phyloP scores from a whole-genome alignment of 2,888 invertebrate species.

The Calephelis perditalis region DNA sequence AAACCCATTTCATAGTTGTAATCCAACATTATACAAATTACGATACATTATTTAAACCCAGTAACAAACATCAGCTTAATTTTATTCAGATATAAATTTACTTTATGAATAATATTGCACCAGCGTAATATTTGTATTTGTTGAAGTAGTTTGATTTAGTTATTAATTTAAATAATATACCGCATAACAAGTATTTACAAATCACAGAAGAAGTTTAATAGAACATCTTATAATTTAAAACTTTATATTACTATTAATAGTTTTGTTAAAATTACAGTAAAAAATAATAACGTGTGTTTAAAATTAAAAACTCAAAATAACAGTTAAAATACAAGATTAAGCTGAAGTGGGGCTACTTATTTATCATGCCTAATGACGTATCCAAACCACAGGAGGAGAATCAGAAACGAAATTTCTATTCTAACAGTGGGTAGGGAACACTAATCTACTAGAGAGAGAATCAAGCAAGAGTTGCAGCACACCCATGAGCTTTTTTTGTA shows the following conservation, averaged over 20 bases:
- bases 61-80: neutral
- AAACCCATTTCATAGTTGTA: neutral
- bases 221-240: neutral
- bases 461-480: conserved; percentile 34
- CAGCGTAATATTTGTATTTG: no score
- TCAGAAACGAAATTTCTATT: conserved; percentile 6
- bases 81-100: no score
- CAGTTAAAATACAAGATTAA: conserved; percentile 8
- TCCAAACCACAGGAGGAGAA: neutral
- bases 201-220: conserved; percentile 1
- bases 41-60: neutral
- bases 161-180: conserved; percentile 20
- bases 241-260: neutral
- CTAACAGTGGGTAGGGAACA: conserved; percentile 38
- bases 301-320: neutral
- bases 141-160: no score
- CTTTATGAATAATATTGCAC: no score
- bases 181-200: conserved; percentile 12
- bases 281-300: neutral
- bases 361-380: conserved; percentile 14
- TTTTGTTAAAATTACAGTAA: neutral
- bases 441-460: conserved; percentile 55
- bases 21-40: neutral
- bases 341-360: conserved; percentile 16
- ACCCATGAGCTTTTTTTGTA: conserved; percentile 30